These are phyloP conservation scores for Vireo griseus DNA, from an alignment of 2,797 vertebrate species.

Conservation along the genomic window DNA sequence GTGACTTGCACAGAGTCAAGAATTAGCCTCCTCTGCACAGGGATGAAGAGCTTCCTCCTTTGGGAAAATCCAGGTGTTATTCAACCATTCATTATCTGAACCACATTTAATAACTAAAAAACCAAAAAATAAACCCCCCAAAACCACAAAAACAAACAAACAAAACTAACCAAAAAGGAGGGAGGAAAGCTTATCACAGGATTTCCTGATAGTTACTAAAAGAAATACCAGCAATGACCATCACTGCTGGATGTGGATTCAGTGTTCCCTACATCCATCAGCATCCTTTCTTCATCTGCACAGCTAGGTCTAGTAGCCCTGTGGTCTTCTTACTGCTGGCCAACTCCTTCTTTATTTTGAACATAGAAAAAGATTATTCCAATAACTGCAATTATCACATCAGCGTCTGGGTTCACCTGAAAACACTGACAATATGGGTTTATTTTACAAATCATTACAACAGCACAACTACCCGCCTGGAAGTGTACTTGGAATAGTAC, in stretches of 20 bases:
- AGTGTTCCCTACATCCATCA: not conserved
- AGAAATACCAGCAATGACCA: not conserved
- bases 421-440: not conserved
- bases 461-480: not conserved
- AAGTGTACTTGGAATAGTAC: not conserved
- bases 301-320: not conserved
- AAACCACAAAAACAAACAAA: not conserved
- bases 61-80: not conserved
- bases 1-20: not conserved
- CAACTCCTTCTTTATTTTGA: not conserved
- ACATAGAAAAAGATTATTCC: not conserved
- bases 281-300: not conserved
- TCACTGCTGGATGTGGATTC: not conserved
- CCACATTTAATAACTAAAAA: not conserved
- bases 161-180: fast-evolving
- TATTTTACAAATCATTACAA: not conserved
- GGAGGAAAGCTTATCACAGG: not conserved
- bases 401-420: not conserved
- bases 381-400: not conserved
- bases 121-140: too few species aligned
- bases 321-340: not conserved
- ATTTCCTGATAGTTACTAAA: not conserved
- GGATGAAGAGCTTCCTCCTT: not conserved
- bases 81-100: not conserved
- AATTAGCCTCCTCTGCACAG: not conserved